Conservation (phyloP, 2,113 vertebrate species). For the Heptranchias perlo region DNA sequence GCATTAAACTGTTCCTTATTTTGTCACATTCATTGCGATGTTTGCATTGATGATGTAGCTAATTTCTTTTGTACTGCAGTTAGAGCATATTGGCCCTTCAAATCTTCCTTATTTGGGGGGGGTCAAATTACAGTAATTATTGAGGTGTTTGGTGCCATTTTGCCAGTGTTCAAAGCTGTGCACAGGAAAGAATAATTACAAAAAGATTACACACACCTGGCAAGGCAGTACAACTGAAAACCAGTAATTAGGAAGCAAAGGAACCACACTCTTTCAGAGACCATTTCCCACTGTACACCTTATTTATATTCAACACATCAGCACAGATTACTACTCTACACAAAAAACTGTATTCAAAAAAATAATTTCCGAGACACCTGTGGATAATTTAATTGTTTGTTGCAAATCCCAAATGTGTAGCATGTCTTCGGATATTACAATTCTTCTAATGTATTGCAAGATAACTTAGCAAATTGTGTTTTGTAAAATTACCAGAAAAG, state of each 20-base stretch:
- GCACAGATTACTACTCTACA: background rate
- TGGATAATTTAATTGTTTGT: background rate
- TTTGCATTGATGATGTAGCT: background rate
- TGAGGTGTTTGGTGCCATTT: background rate
- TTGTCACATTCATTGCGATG: too few species aligned
- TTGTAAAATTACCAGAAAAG: conserved; percentile 14
- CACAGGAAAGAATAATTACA: conserved; percentile 6
- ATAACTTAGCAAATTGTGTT: conserved; percentile 12
- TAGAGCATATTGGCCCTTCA: background rate
- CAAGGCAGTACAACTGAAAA: background rate
- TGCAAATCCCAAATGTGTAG: background rate
- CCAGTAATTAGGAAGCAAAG: conserved; percentile 7
- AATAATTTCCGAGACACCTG: background rate
- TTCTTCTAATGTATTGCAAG: background rate
- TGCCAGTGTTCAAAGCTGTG: conserved; percentile 5
- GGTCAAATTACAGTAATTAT: background rate
- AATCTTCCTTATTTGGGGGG: background rate
- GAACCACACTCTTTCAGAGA: background rate
- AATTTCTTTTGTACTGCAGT: background rate
- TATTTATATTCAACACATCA: conserved; percentile 2
- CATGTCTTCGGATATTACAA: background rate
- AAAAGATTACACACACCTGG: conserved; percentile 22
- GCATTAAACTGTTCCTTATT: background rate
- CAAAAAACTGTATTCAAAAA: background rate
- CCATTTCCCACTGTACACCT: background rate